Conservation (phyloP, 2,797 vertebrate genomes). For the Spinus pinus region DNA sequence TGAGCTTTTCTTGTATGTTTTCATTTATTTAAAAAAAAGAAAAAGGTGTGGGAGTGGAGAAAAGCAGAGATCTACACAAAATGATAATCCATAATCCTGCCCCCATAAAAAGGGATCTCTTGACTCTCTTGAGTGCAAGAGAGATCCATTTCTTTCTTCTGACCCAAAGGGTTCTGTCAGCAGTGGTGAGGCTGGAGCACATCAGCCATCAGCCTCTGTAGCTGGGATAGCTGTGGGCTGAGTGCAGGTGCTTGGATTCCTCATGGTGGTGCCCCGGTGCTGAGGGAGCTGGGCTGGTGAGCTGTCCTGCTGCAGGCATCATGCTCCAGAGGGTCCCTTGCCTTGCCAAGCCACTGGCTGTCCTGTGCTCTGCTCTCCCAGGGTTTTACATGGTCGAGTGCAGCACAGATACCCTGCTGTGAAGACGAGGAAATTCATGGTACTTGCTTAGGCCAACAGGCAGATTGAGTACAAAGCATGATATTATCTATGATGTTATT, state of each 20-base stretch:
- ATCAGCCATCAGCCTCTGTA: background rate
- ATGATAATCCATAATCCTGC: background rate
- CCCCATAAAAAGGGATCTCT: background rate
- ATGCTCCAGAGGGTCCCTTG: background rate
- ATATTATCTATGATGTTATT: background rate
- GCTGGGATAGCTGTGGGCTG: background rate
- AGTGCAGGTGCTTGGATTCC: background rate
- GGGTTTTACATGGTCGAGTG: background rate
- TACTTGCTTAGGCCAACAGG: background rate
- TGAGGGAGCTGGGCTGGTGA: background rate
- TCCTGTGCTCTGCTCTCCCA: background rate
- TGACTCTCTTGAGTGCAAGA: background rate
- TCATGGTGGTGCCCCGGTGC: fast-evolving
- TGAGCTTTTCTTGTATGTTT: constrained; percentile 29
- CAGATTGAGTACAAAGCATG: background rate
- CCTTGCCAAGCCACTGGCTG: fast-evolving
- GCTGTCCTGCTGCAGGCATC: background rate
- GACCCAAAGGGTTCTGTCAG: background rate
- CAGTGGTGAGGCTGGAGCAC: fast-evolving
- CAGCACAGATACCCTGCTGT: background rate
- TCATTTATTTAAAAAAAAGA: background rate
- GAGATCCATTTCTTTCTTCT: background rate
- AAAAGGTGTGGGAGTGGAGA: background rate
- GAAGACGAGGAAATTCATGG: background rate
- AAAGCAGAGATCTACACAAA: background rate